Evolutionary conservation across 2,797 vertebrate species (phyloP).

Genomic region (Poliocrania exsul): DNA sequence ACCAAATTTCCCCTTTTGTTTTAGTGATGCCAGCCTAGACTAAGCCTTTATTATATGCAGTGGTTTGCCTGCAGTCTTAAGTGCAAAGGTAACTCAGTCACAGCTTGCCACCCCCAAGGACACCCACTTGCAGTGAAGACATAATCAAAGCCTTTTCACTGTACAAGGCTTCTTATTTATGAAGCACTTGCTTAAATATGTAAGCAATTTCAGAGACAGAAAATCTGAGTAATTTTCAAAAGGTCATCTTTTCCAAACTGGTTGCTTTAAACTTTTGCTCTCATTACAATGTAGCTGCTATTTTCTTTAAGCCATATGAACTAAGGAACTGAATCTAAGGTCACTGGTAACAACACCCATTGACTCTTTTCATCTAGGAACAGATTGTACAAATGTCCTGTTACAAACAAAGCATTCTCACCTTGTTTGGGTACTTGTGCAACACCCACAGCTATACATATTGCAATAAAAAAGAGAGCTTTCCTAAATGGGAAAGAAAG

Average conservation of each 20-base stretch:
- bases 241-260: slow-evolving; percentile 77
- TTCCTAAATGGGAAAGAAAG: slow-evolving; percentile 79
- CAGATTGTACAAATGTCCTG: not conserved
- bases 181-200: slow-evolving; percentile 75
- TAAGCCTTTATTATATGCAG: slow-evolving; percentile 52
- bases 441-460: slow-evolving; percentile 86
- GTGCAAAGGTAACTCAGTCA: slow-evolving; percentile 76
- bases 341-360: not conserved
- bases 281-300: slow-evolving; percentile 26
- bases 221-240: slow-evolving; percentile 74
- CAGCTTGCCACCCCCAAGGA: slow-evolving; percentile 74
- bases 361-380: not conserved
- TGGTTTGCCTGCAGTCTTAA: slow-evolving; percentile 61
- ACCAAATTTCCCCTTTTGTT: slow-evolving; percentile 55
- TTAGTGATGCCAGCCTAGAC: slow-evolving; percentile 54
- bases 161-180: slow-evolving; percentile 76
- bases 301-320: slow-evolving; percentile 33
- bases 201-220: slow-evolving; percentile 77
- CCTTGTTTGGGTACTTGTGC: slow-evolving; percentile 84
- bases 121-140: slow-evolving; percentile 76
- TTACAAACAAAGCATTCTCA: slow-evolving; percentile 59
- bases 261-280: slow-evolving; percentile 59
- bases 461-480: slow-evolving; percentile 87
- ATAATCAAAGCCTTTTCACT: slow-evolving; percentile 79
- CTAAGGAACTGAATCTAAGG: not conserved